A percentile compares a stretch with the other conserved stretches of the same genome.
These are phyloP conservation scores for Acrocephalus kingi DNA, from an alignment of 2,113 vertebrate genomes.

Conservation along the genomic window DNA sequence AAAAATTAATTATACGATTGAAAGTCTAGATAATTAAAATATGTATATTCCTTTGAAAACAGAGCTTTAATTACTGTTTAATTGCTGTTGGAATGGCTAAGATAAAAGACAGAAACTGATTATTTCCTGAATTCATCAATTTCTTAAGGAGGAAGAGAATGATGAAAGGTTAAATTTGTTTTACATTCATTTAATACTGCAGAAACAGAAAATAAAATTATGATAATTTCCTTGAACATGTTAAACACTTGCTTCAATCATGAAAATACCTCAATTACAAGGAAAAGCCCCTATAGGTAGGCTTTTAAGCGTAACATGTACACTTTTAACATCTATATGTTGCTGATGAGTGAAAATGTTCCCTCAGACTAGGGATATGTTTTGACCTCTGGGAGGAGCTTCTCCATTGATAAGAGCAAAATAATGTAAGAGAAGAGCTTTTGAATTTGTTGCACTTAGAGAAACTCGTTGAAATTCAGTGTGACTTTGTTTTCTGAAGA, in stretches of 20 bases:
- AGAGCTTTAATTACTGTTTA: background rate
- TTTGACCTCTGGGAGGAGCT: background rate
- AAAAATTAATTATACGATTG: background rate
- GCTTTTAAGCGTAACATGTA: background rate
- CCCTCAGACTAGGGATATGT: background rate
- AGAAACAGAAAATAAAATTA: background rate
- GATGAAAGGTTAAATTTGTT: background rate
- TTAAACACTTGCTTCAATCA: background rate
- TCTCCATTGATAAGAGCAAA: background rate
- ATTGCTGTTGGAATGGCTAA: background rate
- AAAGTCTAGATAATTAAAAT: background rate
- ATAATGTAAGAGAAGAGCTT: background rate
- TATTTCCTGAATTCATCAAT: background rate
- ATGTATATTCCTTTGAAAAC: background rate
- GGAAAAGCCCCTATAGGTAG: background rate
- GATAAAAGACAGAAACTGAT: background rate
- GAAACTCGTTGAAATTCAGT: background rate
- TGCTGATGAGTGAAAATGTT: background rate
- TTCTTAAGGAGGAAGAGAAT: conserved; percentile 9
- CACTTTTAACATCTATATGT: background rate
- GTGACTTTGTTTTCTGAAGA: background rate
- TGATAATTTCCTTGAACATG: background rate
- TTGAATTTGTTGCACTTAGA: background rate
- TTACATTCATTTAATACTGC: background rate
- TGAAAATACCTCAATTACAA: background rate